These are phyloP conservation scores for Danio albolineatus DNA, from an alignment of 2,797 vertebrate species.

Conservation along the genomic window DNA sequence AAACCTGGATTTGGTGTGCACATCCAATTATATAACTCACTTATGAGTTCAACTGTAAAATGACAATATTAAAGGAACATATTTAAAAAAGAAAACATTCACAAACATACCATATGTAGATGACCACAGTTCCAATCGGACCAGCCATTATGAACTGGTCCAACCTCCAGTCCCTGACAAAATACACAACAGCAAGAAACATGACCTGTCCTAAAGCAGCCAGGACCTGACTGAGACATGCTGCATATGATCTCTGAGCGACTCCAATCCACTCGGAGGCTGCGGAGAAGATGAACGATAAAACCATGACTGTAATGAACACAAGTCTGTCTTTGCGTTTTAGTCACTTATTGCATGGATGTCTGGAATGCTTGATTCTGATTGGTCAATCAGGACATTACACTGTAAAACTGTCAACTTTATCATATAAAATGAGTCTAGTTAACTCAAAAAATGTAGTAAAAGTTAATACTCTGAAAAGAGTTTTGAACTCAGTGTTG, in stretches of 20 bases:
- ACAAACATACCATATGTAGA: slow-evolving; percentile 78
- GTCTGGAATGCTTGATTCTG: too few relatives aligned
- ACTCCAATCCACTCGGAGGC: slow-evolving; percentile 87
- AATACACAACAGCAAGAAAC: slow-evolving; percentile 79
- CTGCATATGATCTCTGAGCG: slow-evolving; percentile 73
- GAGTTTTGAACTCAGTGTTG: too few relatives aligned
- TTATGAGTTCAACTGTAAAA: not conserved
- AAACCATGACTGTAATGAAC: not conserved
- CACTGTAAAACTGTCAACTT: too few relatives aligned
- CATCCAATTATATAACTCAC: not conserved
- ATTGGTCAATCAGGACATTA: too few relatives aligned
- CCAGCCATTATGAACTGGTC: slow-evolving; percentile 75
- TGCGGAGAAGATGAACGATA: slow-evolving; percentile 54
- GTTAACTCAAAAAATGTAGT: too few relatives aligned
- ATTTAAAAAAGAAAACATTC: not conserved
- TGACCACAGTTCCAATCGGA: slow-evolving; percentile 67
- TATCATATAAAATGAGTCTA: too few relatives aligned
- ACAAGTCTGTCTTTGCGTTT: slow-evolving; percentile 4
- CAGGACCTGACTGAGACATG: slow-evolving; percentile 73
- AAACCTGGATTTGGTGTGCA: slow-evolving; percentile 71
- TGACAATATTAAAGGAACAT: not conserved
- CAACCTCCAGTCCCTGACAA: slow-evolving; percentile 82
- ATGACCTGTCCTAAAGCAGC: slow-evolving; percentile 74
- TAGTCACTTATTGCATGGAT: not conserved
- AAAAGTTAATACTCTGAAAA: too few relatives aligned